Base-by-base conservation (phyloP, 2,797 vertebrate species). In the Hippopotamyrus pictus region DNA sequence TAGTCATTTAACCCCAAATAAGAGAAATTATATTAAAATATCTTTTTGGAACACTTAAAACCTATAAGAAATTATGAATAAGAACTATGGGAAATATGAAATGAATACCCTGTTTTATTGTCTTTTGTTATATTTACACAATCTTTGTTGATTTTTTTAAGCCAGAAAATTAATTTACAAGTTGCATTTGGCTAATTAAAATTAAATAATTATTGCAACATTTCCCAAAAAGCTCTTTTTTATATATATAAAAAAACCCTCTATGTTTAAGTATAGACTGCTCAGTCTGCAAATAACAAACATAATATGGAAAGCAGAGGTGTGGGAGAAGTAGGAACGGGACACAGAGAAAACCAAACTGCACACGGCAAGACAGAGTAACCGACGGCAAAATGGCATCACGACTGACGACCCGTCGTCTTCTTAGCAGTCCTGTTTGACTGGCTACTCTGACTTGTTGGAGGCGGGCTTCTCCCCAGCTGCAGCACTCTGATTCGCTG, bases 381-480 rank as follows among this genome's bases (percentile, higher is more conserved):
- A 90, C 89, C 41, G 14, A 73, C 46, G 37, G 84, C 65, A 82
- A 50, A 85, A 29, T 84, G 48, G 46, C 89, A 88, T 62, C 41
- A 12, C 11, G 46, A 76, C n/a, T 50, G 59, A 12, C n/a, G 65
- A 8, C 22, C n/a, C 51, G n/a, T 50, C 48, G 9, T 46, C 9
- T 59, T 12, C 33, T 48, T 3, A 41, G 54, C 37, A 37, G 6
- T 69, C 76, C 88, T 87, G 84, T 65, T 37, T 62, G 19, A 86
- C 14, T 8, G 79, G 89, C 92, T 92, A 95, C 91, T 95, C 93
- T 50, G 94, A 92, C 59, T 95, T 92, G 90, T 94, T 91, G 5
- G 93, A 76, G 82, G 89, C 90, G 1, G 88, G 46, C 88, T 92
- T 91, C 69, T 92, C 93, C 29, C 91, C 79, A 0, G 92, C 91